Evolutionary conservation across 92 coral and sea anemone genomes (phyloP), one percentile per base, ranked within the genome.

Genomic region (Porites lobata): DNA sequence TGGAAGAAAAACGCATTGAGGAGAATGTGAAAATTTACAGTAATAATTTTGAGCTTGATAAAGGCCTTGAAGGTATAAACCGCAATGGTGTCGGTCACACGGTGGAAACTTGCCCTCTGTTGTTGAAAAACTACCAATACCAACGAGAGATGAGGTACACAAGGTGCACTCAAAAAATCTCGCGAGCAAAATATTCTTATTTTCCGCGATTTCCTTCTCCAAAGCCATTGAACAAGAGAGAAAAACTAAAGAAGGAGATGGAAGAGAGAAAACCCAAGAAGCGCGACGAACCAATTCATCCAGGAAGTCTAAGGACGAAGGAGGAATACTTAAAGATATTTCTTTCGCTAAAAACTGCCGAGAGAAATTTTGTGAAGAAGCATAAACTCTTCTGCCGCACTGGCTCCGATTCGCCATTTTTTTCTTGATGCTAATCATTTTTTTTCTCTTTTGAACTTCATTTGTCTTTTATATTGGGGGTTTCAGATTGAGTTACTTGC

Each of bases 341-440:
- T 53, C 21, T 65, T 47, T 80, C 85, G 15, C 51, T 68, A 29
- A 67, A 14, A 65, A 68, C 56, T 3, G 76, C 51, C 4, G 22
- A 67, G 19, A 81, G 24, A 13, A 7, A 66, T 75, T 81, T 81
- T 67, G 85, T 67, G 75, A 53, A 81, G 65, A 67, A 70, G n/a
- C 76, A 81, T 18, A 51, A 66, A 20, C 85, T 81, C 65, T 21
- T 76, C n/a, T 70, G 82, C 14, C 70, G 70, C n/a, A n/a, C 70
- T 6, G 11, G 18, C 59, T 29, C 32, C 15, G 57, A 63, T 78
- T 78, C 82, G 24, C 82, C 70, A 9, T 78, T 78, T 78, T 38
- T 56, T 78, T 78, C 29, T 78, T 21, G 82, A 62, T 78, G 47
- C 4, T 38, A 3, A 38, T 38, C 47, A 38, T 38, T 38, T 38